Evolutionary conservation across 2,113 vertebrate species (phyloP), one percentile per base, ranked within the genome.

Genomic region (Aptenodytes forsteri): DNA sequence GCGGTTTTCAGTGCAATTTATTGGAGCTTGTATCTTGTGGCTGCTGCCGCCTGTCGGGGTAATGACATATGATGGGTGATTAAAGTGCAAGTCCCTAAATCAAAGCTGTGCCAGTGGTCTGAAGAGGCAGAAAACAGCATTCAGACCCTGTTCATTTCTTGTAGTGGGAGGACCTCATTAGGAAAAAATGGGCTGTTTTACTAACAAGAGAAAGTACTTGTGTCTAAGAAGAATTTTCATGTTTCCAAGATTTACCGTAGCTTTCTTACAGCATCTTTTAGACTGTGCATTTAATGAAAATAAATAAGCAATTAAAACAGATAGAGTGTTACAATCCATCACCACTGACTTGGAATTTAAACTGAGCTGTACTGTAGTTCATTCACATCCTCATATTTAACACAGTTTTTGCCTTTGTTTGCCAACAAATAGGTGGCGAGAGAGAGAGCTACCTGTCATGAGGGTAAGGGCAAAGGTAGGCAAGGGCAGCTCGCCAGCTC

Each of bases 31-130:
- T 84, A 95, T 97, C 97, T 95, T 65, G 67, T 3, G 65, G 97
- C 97, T 90, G 94, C 97, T 76, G 91, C 96, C 32, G 83, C 97
- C 95, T 95, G 92, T 97, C 52, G 81, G 96, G 90, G 88, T 96
- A 96, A 97, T 90, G 97, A 95, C 98, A 98, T 96, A 89, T 92
- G 96, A 97, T 96, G 96, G 95, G 95, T 96, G 96, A 98, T 97
- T 97, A 96, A 98, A 98, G 97, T 15, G 65, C 83, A 69, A 64
- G 85, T 90, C 89, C 97, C 97, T 95, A 97, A 94, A 97, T 98
- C 97, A 97, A 97, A 97, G 96, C 95, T 92, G 94, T 49, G 83
- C 72, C 13, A 52, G 55, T 38, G 72, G 90, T 94, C 79, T 95
- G 96, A 80, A 93, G 87, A 95, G 85, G 93, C 94, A 95, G 87